Base-by-base conservation (phyloP, 2,888 invertebrate species). In the Lissocephala sabroskyi region DNA sequence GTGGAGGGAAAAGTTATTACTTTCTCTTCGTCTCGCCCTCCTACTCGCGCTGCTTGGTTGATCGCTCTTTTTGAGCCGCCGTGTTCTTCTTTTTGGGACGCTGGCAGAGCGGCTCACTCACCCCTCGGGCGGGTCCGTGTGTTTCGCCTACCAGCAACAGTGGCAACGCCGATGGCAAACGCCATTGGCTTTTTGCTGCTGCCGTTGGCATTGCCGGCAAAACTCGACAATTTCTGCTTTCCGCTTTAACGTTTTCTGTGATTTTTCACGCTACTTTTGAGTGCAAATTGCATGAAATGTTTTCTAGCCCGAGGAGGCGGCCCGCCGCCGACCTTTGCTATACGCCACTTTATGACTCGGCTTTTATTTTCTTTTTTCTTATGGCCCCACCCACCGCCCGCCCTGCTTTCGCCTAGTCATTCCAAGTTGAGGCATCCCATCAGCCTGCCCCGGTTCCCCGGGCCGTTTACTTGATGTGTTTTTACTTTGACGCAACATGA, bases 281-380 rank as follows among this genome's bases (percentile, higher is more conserved):
- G 52, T 46, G 52, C 45, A 49, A 73, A 65, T 53, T 49, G 52
- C 47, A 52, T 55, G 43, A 54, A 58, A 49, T 52, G 54, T 33
- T 49, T 41, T 35, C 5, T 35, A 10, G 35, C 35, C 23, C 7
- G 23, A 23, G 7, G 23, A 23, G 23, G 4, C 23, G 10, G 16
- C 37, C 17, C 23, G 23, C 23, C 23, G 3, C 23, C 7, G 23
- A 5, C 7, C 4, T 7, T 23, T 23, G 3, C 23, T 23, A 23
- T 23, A 7, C 4, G 23, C 23, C 23, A 23, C 23, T 23, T 23
- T 23, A 41, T 41, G 41, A 3, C 14, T 35, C 16, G 13, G 35
- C 16, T 35, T 13, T 16, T 32, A 30, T 32, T 32, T 32, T 11
- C 30, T 32, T 32, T 32, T 32, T 32, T n/a, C n/a, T n/a, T n/a